Base-by-base conservation (phyloP, 1,140 invertebrate species). In the Drosophila paulistorum region DNA sequence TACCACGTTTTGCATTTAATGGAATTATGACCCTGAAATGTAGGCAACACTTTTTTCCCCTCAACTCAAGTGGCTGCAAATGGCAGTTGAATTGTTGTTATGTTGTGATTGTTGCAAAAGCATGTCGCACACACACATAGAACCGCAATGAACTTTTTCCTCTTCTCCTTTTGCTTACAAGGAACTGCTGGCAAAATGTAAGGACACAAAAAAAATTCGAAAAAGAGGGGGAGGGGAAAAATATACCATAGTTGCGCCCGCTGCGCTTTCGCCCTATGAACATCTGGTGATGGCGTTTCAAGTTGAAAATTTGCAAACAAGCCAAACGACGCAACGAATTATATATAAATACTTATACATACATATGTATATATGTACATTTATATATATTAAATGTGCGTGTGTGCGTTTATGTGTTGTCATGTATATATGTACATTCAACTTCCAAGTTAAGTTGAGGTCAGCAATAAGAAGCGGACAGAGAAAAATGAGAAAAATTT, bases 301-400 rank as follows among this genome's bases (percentile, higher is more conserved):
- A 86, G 83, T 86, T 82, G 69, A 87, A 82, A 82, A 87, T 87
- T 82, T 86, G 68, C 79, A 79, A 87, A 86, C 82, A 82, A 86
- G 59, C 66, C 62, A 75, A 87, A 76, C 60, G 71, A 65, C 65
- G 66, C 61, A 69, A 48, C 70, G 14, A 73, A 73, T 73, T 86
- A 3, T 76, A 81, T 68, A 48, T 45, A 61, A 61, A 17, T 30
- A 30, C 30, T 30, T 30, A 30, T 30, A 30, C 26, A 30, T 30
- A 30, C 5, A 0, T 30, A 5, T 17, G 45, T 51, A 51, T 30
- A 7, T 30, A 30, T 30, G 6, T 30, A 30, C 23, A 14, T 33
- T n/a, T 60, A 60, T 23, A 61, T 26, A 26, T 20, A 26, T 42
- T 17, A 4, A 23, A 3, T 20, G 45, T 51, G 9, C 20, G 17